Conservation (phyloP, 2,888 invertebrate genomes). For the Melieria picta region DNA sequence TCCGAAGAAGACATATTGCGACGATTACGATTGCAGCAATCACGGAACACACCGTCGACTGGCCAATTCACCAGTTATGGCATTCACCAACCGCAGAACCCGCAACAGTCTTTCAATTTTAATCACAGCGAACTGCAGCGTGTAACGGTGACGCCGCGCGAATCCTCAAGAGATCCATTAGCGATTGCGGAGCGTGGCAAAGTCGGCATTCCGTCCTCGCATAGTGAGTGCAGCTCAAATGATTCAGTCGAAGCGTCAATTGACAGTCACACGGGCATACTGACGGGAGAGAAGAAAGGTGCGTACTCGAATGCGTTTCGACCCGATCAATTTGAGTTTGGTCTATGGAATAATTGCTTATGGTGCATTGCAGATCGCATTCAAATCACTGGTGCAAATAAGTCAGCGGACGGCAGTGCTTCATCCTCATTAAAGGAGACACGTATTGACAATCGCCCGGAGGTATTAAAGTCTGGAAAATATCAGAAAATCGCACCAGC, state of each 20-base stretch:
- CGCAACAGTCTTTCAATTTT: conserved; percentile 60
- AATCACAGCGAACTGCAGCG: conserved; percentile 63
- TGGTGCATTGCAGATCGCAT: conserved; percentile 47
- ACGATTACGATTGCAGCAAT: conserved; percentile 68
- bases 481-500: conserved; percentile 54
- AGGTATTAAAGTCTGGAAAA: conserved; percentile 51
- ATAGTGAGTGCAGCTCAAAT: conserved; percentile 66
- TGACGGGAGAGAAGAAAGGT: conserved; percentile 64
- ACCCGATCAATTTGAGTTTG: background rate
- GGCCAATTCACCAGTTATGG: conserved; percentile 60
- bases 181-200: conserved; percentile 66
- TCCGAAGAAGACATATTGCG: conserved; percentile 77
- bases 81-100: conserved; percentile 59
- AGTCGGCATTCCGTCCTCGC: conserved; percentile 65
- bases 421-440: conserved; percentile 70
- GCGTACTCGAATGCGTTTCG: conserved; percentile 6
- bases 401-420: conserved; percentile 47
- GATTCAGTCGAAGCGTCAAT: conserved; percentile 65
- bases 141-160: conserved; percentile 60
- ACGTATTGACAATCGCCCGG: conserved; percentile 70
- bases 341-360: background rate
- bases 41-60: conserved; percentile 63
- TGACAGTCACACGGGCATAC: conserved; percentile 63
- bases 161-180: conserved; percentile 62
- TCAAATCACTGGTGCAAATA: conserved; percentile 42